phyloP scores from a whole-genome alignment of 2,113 vertebrate species.

The Platichthys flesus region DNA sequence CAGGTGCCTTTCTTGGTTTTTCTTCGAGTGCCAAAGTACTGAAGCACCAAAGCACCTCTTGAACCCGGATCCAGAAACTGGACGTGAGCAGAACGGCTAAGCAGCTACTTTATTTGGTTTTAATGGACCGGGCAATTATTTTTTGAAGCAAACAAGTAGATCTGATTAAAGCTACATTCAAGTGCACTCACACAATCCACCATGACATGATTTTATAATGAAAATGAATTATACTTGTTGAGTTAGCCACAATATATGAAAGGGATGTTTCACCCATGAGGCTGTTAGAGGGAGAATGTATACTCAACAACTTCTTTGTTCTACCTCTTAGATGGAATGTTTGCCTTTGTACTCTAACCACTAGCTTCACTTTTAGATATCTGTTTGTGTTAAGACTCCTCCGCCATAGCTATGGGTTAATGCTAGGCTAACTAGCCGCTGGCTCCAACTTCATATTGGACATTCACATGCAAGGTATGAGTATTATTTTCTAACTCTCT shows the following conservation, averaged over 20 bases:
- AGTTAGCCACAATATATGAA: conserved; percentile 24
- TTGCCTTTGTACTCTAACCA: too few relatives aligned
- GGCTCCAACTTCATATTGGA: neutral
- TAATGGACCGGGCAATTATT: conserved; percentile 29
- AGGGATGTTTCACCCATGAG: conserved; percentile 15
- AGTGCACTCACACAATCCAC: conserved; percentile 24
- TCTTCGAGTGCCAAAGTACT: neutral
- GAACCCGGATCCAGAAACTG: conserved; percentile 24
- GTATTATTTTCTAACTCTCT: too few relatives aligned
- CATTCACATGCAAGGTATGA: neutral
- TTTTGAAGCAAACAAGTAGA: conserved; percentile 23
- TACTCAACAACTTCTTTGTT: neutral
- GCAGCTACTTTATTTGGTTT: conserved; percentile 14
- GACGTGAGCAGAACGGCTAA: conserved; percentile 24
- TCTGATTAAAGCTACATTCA: conserved; percentile 30
- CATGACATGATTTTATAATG: conserved; percentile 28
- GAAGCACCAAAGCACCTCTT: conserved; percentile 10
- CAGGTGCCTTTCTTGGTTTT: conserved; percentile 51
- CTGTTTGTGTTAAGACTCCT: too few relatives aligned
- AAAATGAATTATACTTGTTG: conserved; percentile 32
- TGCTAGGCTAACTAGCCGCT: neutral
- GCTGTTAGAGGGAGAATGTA: neutral
- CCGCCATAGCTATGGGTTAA: neutral
- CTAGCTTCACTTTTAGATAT: too few relatives aligned
- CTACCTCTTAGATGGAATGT: too few relatives aligned